Base-by-base conservation (phyloP, 2,888 invertebrate species). In the Liopterus haemorrhoidalis region DNA sequence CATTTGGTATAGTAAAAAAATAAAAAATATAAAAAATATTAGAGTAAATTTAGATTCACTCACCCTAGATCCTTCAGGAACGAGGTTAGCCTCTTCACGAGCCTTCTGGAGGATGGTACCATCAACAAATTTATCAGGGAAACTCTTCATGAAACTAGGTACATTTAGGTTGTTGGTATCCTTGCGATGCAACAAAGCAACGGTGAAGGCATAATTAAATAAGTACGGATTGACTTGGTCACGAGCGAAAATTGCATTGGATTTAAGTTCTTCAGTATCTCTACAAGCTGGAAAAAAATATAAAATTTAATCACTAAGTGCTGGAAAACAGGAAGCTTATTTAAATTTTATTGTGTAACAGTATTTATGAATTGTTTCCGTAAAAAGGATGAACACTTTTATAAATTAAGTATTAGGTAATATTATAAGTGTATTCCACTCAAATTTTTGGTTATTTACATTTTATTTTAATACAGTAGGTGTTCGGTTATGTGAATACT, bases 111-210 rank as follows among this genome's bases (percentile, higher is more conserved):
- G 81, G 2, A 83, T 75, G 25, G 79, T 76, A 6, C 85, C 78
- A 57, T 87, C 86, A 57, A 90, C 70, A 65, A 85, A 91, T 66
- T 86, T 86, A 59, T 83, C 82, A 0, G 91, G 92, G 65, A 91
- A 88, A 0, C 80, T 72, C 64, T 88, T 83, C 24, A 80, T 78
- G 51, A 90, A 77, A 0, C 84, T 78, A 0, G 89, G 89, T 35
- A 86, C 65, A 37, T 75, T 73, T 14, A 89, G 58, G 32, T 81
- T 74, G 57, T 78, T 78, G 2, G 85, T 84, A 60, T 87, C 86
- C 1, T 67, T 64, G 5, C 85, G 76, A 69, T 87, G 86, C 57
- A 85, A 73, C 14, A 88, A 65, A 1, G 85, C 83, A 5, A 89
- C 85, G 0, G 86, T 81, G 25, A 79, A 75, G 30, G 81, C 78